phyloP scores from a whole-genome alignment of 2,888 invertebrate species.

The Torymus texanus region DNA sequence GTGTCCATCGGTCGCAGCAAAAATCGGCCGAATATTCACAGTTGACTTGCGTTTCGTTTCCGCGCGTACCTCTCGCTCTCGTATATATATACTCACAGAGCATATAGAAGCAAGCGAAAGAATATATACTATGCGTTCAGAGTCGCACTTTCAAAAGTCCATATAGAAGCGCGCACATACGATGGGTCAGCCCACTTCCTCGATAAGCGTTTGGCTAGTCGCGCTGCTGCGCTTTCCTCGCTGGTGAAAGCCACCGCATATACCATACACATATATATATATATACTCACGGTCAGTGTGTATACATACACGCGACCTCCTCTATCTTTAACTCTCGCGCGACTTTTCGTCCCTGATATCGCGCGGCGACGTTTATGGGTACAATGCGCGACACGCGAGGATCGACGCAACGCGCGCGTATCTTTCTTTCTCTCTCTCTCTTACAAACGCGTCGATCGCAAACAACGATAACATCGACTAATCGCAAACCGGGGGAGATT shows the following conservation, averaged over 20 bases:
- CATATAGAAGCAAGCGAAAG: conserved; percentile 3
- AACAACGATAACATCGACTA: conserved; percentile 28
- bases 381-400: neutral
- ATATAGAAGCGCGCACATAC: neutral
- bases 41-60: conserved; percentile 8
- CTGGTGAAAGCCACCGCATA: conserved; percentile 13
- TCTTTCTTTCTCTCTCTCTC: too few relatives aligned
- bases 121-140: neutral
- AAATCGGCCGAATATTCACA: conserved; percentile 33
- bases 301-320: too few relatives aligned
- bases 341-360: too few relatives aligned
- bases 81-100: too few relatives aligned
- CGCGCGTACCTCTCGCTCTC: too few relatives aligned
- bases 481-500: conserved; percentile 26
- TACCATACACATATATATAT: neutral
- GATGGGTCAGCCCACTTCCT: conserved; percentile 26
- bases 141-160: conserved; percentile 1
- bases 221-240: conserved; percentile 11
- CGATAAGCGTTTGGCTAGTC: conserved; percentile 13
- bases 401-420: neutral
- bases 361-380: too few relatives aligned
- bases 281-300: neutral
- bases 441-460: conserved; percentile 16
- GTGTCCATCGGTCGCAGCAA: neutral
- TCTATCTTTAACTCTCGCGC: too few relatives aligned